Base-by-base conservation (phyloP, 2,797 vertebrate species). In the Acestrorhynchus altus region DNA sequence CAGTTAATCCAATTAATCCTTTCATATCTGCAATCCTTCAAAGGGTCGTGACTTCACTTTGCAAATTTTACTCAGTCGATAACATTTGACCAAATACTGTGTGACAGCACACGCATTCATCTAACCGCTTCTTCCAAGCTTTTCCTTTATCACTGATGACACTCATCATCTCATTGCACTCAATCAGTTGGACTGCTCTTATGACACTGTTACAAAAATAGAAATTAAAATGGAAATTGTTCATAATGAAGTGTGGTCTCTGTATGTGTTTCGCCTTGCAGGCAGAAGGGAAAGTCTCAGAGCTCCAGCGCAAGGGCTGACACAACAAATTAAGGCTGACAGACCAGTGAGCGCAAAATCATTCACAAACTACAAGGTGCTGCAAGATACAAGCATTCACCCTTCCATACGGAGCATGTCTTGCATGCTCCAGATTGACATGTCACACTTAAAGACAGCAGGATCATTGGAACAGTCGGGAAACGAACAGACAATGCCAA, bases 351-450 rank as follows among this genome's bases (percentile, higher is more conserved):
- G 68, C 39, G 57, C 49, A 69, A 81, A 70, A 59, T 60, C 76
- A 78, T 81, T 82, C 73, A 82, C 59, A 81, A 78, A 80, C 72
- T 76, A 81, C 72, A 26, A 78, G 42, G 6, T 66, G 31, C 63
- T 70, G 68, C 49, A 44, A 72, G 56, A 24, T 63, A 68, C 44
- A 54, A 60, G 49, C 57, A 57, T 18, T 39, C 28, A 8, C 8
- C 4, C 47, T 31, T 35, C 8, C 59, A 60, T 24, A 1, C 59
- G 52, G 35, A 79, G 5, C 16, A 39, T 51, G 51, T 65, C 69
- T 39, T 69, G 70, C 74, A 74, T n/a, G 8, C 9, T 13, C 7
- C 75, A 51, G 26, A 46, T 22, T 20, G 28, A 72, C 26, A 22
- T 15, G 60, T 70, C 57, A 4, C 40, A 74, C 72, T 24, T 68